Evolutionary conservation across 2,113 vertebrate species (phyloP).

Genomic region (Lophotis ruficrista): DNA sequence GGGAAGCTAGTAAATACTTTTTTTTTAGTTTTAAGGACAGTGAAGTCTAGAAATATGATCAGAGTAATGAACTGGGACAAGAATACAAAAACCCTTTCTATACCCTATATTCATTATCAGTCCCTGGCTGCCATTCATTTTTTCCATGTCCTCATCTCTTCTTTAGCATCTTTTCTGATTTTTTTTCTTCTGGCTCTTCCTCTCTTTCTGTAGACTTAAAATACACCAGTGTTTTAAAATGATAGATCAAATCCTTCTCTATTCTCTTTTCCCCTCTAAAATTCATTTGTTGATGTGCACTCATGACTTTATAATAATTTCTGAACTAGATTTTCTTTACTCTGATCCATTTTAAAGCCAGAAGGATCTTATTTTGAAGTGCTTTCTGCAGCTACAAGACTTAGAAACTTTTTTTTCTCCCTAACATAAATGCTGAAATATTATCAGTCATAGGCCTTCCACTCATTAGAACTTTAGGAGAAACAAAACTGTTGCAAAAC

Average conservation of each 20-base stretch:
- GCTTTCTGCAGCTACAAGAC: background rate
- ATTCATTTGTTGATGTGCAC: background rate
- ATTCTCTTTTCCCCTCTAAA: background rate
- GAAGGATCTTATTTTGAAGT: background rate
- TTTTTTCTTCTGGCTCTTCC: background rate
- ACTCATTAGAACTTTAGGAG: background rate
- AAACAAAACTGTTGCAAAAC: background rate
- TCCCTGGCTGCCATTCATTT: background rate
- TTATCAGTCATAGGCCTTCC: background rate
- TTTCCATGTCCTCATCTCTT: background rate
- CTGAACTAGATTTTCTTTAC: background rate
- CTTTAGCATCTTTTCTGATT: background rate
- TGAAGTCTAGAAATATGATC: background rate
- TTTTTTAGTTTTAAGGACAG: background rate
- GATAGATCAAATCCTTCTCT: background rate
- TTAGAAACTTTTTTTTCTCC: background rate
- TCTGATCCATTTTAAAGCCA: background rate
- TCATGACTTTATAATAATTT: background rate
- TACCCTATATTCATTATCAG: background rate
- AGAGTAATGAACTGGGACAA: background rate
- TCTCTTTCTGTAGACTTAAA: background rate
- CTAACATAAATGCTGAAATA: background rate
- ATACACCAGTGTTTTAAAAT: background rate
- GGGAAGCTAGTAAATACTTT: background rate
- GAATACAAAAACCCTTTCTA: background rate